A percentile compares a stretch with the other conserved stretches of the same genome.
phyloP scores from a whole-genome alignment of 2,888 invertebrate genomes.

The Apotomis capreana region DNA sequence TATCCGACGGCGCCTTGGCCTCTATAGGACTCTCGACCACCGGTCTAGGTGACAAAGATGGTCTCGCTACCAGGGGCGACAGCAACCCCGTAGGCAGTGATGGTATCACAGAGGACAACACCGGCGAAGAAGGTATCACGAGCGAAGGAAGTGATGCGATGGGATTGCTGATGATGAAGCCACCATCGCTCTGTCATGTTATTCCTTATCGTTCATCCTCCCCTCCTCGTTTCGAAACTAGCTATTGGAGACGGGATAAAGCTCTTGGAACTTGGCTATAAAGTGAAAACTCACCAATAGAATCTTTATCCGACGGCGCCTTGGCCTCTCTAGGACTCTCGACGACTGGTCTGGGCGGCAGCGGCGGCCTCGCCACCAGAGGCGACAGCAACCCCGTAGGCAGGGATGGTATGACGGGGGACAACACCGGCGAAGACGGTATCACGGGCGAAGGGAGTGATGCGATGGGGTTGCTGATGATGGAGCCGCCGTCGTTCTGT shows the following conservation, averaged over 20 bases:
- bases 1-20: constrained; percentile 55
- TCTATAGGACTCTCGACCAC: constrained; percentile 67
- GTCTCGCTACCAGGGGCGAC: constrained; percentile 64
- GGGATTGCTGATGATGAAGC: too few species aligned
- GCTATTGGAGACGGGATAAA: too few species aligned
- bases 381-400: constrained; percentile 41
- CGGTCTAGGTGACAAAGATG: constrained; percentile 69
- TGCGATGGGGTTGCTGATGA: constrained; percentile 58
- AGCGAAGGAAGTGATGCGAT: too few species aligned
- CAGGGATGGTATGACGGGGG: constrained; percentile 21
- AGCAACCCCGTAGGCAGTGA: constrained; percentile 46
- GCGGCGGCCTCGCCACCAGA: constrained; percentile 31
- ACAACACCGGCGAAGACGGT: constrained; percentile 49
- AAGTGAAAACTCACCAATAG: constrained; percentile 64
- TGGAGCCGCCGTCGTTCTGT: constrained; percentile 75
- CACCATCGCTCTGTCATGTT: too few species aligned
- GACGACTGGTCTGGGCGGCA: constrained; percentile 50
- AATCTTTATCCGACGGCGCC: constrained; percentile 61
- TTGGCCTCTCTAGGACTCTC: constrained; percentile 68
- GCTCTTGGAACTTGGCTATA: too few species aligned
- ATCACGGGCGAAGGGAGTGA: constrained; percentile 51
- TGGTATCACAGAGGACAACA: too few species aligned
- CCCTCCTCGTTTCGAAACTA: too few species aligned
- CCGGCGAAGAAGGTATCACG: too few species aligned
- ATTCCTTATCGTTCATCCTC: too few species aligned